These are phyloP conservation scores for Tursiops truncatus DNA, from an alignment of 2,113 vertebrate species.

Conservation along the genomic window DNA sequence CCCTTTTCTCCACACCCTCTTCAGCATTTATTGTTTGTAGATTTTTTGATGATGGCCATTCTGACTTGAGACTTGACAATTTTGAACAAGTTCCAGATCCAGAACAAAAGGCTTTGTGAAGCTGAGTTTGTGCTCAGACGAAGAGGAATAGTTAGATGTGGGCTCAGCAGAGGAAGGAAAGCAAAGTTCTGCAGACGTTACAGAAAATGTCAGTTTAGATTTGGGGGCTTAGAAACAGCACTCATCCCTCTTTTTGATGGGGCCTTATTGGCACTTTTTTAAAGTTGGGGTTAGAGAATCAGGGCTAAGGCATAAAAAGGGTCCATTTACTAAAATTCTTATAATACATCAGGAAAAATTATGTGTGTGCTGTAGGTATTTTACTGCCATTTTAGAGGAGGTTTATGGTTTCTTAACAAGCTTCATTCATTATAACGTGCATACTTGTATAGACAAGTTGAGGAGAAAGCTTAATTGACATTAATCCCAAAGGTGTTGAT, in stretches of 20 bases:
- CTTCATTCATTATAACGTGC: not conserved
- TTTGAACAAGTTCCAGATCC: not conserved
- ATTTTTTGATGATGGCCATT: not conserved
- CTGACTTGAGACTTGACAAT: not conserved
- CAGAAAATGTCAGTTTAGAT: not conserved
- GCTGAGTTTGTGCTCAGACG: not conserved
- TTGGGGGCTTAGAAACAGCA: not conserved
- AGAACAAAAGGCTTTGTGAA: not conserved
- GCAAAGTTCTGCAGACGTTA: not conserved
- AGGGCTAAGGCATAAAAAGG: not conserved
- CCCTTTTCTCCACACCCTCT: not conserved
- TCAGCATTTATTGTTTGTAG: not conserved
- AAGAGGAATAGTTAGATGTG: not conserved
- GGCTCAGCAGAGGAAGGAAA: not conserved
- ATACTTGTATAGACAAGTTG: constrained; percentile 57
- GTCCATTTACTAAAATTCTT: not conserved
- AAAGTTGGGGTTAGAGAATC: not conserved
- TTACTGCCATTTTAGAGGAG: not conserved
- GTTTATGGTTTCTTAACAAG: constrained; percentile 23
- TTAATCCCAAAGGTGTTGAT: constrained; percentile 54
- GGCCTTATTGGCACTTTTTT: not conserved
- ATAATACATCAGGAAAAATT: not conserved
- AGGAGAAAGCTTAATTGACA: constrained; percentile 50
- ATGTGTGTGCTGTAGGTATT: not conserved
- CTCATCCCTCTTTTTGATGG: not conserved